These are phyloP conservation scores for Drosophila yakuba DNA, from an alignment of 1,140 invertebrate species.

Conservation along the genomic window DNA sequence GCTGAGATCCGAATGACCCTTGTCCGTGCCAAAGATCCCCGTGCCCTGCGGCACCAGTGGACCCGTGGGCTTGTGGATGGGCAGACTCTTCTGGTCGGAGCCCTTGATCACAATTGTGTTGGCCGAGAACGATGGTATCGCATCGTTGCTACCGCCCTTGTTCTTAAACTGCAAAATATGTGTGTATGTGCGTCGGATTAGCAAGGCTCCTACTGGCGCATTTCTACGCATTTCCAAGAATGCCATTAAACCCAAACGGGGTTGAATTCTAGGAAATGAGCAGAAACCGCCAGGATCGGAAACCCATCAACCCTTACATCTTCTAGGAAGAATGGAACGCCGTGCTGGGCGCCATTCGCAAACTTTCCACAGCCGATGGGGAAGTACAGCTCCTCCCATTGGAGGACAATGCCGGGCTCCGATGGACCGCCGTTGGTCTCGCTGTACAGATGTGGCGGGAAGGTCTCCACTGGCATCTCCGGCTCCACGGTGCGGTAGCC, in stretches of 20 bases:
- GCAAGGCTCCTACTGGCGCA: neutral
- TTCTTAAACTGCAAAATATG: constrained; percentile 68
- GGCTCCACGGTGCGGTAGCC: constrained; percentile 90
- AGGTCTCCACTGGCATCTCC: constrained; percentile 89
- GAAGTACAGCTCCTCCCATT: constrained; percentile 88
- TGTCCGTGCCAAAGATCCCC: constrained; percentile 76
- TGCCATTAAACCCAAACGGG: neutral
- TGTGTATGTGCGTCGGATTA: constrained; percentile 33
- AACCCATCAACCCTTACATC: constrained; percentile 60
- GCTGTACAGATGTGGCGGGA: constrained; percentile 84
- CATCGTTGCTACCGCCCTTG: constrained; percentile 38
- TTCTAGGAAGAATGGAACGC: constrained; percentile 68
- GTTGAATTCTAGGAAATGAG: neutral
- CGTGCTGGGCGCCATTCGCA: constrained; percentile 76
- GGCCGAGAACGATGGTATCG: constrained; percentile 38
- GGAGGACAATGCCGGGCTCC: constrained; percentile 86
- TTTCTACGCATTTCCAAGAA: neutral
- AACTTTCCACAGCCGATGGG: constrained; percentile 87
- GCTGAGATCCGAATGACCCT: constrained; percentile 69
- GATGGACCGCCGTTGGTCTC: constrained; percentile 80
- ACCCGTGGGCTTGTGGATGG: constrained; percentile 49
- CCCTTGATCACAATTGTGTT: constrained; percentile 58
- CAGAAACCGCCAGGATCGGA: neutral
- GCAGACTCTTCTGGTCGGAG: constrained; percentile 69
- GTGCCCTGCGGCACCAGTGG: constrained; percentile 43